Conservation (phyloP, 2,113 vertebrate species). For the Atlantisia rogersi region DNA sequence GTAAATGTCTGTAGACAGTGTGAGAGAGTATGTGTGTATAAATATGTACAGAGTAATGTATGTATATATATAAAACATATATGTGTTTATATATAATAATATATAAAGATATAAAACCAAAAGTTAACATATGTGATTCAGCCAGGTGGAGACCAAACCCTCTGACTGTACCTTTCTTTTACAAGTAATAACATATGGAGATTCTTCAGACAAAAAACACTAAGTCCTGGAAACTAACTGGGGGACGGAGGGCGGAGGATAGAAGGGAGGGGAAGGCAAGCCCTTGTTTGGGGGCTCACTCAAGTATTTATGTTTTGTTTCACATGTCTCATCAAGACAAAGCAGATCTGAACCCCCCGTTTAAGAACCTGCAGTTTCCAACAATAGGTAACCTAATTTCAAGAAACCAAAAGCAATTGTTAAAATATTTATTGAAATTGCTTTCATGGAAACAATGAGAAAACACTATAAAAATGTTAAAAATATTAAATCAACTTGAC, state of each 20-base stretch:
- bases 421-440: constrained; percentile 46
- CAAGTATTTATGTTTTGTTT: constrained; percentile 6
- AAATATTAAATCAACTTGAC: constrained; percentile 43
- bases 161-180: background rate
- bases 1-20: fast-evolving
- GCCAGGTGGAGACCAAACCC: background rate
- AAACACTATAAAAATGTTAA: constrained; percentile 40
- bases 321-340: background rate
- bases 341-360: background rate
- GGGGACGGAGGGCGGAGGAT: too few relatives aligned
- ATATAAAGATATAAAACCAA: background rate
- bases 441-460: constrained; percentile 62
- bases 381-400: constrained; percentile 38
- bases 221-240: background rate
- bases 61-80: background rate
- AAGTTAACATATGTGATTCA: background rate
- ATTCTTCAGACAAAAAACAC: background rate
- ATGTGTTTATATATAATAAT: too few relatives aligned
- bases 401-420: constrained; percentile 28
- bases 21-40: too few relatives aligned
- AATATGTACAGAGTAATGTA: fast-evolving
- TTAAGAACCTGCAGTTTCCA: background rate
- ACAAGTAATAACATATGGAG: background rate
- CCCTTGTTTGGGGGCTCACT: background rate
- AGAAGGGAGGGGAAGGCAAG: background rate